Conservation (phyloP, 2,888 invertebrate genomes). For the Phytoseiulus persimilis region DNA sequence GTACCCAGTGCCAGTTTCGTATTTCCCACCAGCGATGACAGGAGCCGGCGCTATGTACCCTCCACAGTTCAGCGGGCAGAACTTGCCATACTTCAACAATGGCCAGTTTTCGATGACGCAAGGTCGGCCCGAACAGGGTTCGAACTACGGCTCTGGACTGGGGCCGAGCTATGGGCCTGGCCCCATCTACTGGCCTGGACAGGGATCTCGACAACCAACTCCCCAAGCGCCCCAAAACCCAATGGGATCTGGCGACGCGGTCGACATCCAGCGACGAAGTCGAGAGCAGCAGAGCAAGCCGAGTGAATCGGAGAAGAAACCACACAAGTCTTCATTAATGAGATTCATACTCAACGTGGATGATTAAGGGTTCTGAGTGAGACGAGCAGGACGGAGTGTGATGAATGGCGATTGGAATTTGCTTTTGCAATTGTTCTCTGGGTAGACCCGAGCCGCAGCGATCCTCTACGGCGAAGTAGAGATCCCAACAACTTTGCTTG, state of each 20-base stretch:
- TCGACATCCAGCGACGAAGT: not conserved
- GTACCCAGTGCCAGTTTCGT: not conserved
- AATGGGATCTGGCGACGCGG: not conserved
- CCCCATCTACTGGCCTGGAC: no score
- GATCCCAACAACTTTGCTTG: not conserved
- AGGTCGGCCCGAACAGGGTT: not conserved
- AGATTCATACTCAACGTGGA: conserved; percentile 32
- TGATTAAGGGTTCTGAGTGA: not conserved
- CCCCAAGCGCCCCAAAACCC: not conserved
- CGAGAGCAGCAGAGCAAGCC: not conserved
- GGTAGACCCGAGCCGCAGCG: no score
- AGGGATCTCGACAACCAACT: not conserved
- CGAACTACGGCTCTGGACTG: no score
- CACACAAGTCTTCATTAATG: conserved; percentile 16
- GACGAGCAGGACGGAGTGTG: not conserved
- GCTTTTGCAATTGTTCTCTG: no score
- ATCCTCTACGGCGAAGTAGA: no score
- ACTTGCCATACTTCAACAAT: not conserved
- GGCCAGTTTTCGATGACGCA: not conserved
- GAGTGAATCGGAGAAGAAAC: not conserved
- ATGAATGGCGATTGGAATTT: no score
- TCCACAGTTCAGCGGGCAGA: not conserved
- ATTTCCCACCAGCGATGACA: not conserved
- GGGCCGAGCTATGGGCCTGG: no score
- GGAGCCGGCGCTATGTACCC: not conserved